Conservation (phyloP, 2,113 vertebrate genomes). For the Cyanoderma ruficeps region DNA sequence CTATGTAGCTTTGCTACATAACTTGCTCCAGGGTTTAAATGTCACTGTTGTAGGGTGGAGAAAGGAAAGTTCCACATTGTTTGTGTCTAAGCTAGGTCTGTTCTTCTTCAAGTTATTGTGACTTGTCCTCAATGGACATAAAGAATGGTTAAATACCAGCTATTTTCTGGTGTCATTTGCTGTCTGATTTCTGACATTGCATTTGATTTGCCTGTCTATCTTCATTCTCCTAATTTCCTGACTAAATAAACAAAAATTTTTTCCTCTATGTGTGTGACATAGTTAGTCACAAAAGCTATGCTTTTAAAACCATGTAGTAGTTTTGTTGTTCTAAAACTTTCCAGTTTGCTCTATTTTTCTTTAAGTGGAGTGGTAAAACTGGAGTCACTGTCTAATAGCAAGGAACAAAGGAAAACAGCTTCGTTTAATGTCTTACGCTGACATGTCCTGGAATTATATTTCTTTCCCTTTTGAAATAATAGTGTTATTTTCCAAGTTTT, state of each 20-base stretch:
- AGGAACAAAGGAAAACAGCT: background rate
- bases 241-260: background rate
- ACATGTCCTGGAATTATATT: background rate
- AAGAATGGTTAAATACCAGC: background rate
- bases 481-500: background rate
- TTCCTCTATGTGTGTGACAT: background rate
- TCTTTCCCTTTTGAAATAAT: background rate
- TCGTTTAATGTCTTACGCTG: background rate
- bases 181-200: background rate
- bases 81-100: background rate
- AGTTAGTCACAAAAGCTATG: background rate
- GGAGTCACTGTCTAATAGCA: background rate
- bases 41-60: background rate
- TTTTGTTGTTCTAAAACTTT: background rate
- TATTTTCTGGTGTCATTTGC: background rate
- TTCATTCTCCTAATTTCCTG: background rate
- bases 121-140: background rate
- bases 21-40: background rate
- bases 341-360: background rate
- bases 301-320: background rate
- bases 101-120: background rate
- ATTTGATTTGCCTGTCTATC: background rate
- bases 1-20: background rate
- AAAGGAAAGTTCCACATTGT: background rate
- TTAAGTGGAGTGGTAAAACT: background rate